Evolutionary conservation across 2,888 invertebrate species (phyloP).

Genomic region (Tinea trinotella): DNA sequence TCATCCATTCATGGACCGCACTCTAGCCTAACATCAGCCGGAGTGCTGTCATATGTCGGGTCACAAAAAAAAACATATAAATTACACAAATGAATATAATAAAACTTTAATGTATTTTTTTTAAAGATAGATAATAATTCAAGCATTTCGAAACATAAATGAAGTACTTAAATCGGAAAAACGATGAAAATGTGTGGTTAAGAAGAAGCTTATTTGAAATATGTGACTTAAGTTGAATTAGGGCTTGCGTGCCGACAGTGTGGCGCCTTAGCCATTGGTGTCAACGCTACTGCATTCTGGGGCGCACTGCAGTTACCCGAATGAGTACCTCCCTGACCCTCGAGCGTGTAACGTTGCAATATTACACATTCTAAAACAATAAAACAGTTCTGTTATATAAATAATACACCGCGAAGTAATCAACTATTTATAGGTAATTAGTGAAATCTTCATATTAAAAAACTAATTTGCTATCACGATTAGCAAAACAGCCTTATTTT

Average conservation of each 20-base stretch:
- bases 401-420: too few species aligned
- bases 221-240: constrained; percentile 36
- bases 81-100: too few species aligned
- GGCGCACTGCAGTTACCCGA: constrained; percentile 47
- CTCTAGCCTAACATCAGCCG: too few species aligned
- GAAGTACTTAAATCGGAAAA: constrained; percentile 25
- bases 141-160: not conserved
- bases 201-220: constrained; percentile 10
- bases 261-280: constrained; percentile 35
- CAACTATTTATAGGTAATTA: too few species aligned
- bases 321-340: constrained; percentile 5
- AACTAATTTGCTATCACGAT: too few species aligned
- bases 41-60: too few species aligned
- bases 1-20: too few species aligned
- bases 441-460: too few species aligned
- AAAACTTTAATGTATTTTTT: too few species aligned
- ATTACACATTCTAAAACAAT: not conserved
- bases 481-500: too few species aligned
- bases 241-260: constrained; percentile 58
- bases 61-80: too few species aligned
- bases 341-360: constrained; percentile 1
- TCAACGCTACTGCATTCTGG: constrained; percentile 31
- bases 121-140: too few species aligned
- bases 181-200: constrained; percentile 31
- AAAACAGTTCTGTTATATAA: not conserved